Conservation (phyloP, 1,140 invertebrate species). For the Phortica variegata region DNA sequence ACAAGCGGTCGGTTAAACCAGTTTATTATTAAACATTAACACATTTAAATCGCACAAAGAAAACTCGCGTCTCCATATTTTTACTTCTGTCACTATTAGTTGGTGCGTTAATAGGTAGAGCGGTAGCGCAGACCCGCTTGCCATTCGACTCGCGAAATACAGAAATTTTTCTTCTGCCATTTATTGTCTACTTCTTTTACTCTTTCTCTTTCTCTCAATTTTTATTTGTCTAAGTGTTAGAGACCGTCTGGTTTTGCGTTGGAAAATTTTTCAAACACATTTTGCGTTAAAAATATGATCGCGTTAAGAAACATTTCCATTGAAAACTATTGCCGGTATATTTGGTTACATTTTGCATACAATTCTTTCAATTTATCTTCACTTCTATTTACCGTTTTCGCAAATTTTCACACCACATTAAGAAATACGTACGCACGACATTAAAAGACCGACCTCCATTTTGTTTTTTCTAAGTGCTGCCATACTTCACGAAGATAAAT, state of each 20-base stretch:
- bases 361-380: conserved; percentile 36
- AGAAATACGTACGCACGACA: conserved; percentile 52
- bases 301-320: conserved; percentile 21
- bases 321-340: conserved; percentile 31
- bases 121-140: no score
- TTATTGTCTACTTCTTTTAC: conserved; percentile 28
- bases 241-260: conserved; percentile 30
- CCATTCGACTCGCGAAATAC: conserved; percentile 50
- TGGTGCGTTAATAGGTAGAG: no score
- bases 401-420: conserved; percentile 49
- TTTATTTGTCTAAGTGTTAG: conserved; percentile 46
- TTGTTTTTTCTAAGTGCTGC: conserved; percentile 42
- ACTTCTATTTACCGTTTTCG: conserved; percentile 50
- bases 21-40: no score
- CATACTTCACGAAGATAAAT: conserved; percentile 1
- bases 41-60: no score
- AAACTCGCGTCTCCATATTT: no score
- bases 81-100: no score
- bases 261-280: conserved; percentile 35
- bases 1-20: no score
- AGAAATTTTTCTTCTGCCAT: conserved; percentile 47
- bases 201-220: conserved; percentile 32
- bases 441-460: conserved; percentile 55
- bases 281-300: conserved; percentile 40
- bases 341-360: conserved; percentile 27